phyloP scores from a whole-genome alignment of 2,797 vertebrate genomes.

The Prionace glauca region DNA sequence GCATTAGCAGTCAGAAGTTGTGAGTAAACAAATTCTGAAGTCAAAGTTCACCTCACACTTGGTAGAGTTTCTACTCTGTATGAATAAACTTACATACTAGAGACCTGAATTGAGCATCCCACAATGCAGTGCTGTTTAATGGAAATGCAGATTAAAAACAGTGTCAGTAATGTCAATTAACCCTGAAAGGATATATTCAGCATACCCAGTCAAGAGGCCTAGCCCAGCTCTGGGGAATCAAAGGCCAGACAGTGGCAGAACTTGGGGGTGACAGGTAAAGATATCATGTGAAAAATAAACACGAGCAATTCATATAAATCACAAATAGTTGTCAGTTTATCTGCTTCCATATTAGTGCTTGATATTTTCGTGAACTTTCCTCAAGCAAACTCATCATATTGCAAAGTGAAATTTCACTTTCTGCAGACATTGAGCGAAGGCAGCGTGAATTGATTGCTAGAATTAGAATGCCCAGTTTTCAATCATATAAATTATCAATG shows the following conservation, averaged over 20 bases:
- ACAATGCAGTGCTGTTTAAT: background rate
- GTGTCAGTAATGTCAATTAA: background rate
- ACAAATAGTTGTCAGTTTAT: background rate
- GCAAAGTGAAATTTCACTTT: background rate
- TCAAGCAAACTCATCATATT: background rate
- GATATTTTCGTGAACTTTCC: background rate
- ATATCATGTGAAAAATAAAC: background rate
- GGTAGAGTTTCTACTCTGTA: constrained; percentile 8
- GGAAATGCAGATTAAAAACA: background rate
- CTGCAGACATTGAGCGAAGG: background rate
- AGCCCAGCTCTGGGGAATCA: background rate
- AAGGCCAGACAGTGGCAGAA: background rate
- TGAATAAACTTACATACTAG: constrained; percentile 22
- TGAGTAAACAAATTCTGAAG: background rate
- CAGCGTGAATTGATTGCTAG: background rate
- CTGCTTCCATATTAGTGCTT: background rate
- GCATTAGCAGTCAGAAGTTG: background rate
- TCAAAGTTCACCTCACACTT: background rate
- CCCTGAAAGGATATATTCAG: background rate
- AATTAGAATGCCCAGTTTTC: background rate
- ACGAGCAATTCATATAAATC: background rate
- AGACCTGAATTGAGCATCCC: background rate
- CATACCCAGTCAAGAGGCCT: background rate
- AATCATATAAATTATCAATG: background rate
- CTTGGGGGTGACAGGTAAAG: background rate